Conservation (phyloP, 1,140 invertebrate genomes). For the Zaprionus ghesquierei region DNA sequence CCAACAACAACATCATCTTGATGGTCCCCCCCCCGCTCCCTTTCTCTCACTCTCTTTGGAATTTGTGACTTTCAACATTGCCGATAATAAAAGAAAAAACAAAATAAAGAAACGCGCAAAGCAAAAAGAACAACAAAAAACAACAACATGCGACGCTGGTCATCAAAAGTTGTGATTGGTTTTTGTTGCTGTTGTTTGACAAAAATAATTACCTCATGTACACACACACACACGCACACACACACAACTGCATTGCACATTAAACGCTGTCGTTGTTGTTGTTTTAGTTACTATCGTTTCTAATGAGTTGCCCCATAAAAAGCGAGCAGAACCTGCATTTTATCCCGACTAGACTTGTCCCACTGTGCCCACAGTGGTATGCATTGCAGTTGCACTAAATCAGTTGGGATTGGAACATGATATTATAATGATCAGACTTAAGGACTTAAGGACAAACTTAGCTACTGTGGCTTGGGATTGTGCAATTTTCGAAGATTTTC, state of each 20-base stretch:
- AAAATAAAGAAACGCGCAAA: conserved; percentile 6
- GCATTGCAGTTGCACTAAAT: no score
- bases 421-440: no score
- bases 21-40: not conserved
- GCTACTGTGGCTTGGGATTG: no score
- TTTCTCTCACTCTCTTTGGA: not conserved
- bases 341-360: not conserved
- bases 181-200: conserved; percentile 53
- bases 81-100: conserved; percentile 29
- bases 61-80: conserved; percentile 51
- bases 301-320: conserved; percentile 60
- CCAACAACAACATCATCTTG: conserved; percentile 11
- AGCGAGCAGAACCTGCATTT: not conserved
- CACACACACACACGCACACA: conserved; percentile 34
- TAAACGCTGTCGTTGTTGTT: conserved; percentile 58
- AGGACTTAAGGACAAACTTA: no score
- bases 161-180: conserved; percentile 46
- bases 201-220: conserved; percentile 72
- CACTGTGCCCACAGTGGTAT: not conserved
- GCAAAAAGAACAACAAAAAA: not conserved
- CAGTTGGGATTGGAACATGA: no score
- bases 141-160: conserved; percentile 23
- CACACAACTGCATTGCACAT: conserved; percentile 37
- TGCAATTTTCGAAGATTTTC: no score
- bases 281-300: conserved; percentile 50